Evolutionary conservation across 64 coral and sea anemone genomes (phyloP), one percentile per base, ranked within the genome.

Genomic region (Pachyseris speciosa): DNA sequence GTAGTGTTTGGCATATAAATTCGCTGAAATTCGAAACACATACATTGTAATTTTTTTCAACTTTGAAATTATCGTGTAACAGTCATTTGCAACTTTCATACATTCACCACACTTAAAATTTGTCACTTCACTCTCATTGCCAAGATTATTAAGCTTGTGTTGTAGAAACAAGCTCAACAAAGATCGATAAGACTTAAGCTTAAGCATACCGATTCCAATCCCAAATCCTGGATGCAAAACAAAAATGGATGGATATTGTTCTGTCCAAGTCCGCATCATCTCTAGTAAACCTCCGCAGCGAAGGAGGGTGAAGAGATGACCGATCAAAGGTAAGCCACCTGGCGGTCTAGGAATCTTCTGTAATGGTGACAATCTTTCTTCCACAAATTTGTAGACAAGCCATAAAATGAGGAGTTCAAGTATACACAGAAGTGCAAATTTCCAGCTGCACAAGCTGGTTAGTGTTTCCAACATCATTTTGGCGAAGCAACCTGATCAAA

Each of bases 311-410:
- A 91, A 83, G 19, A 91, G 13, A 66, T 91, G 89, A 15, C 89
- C 89, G 30, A 91, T 42, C 33, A 91, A 63, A 33, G 89, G 89
- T 12, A 83, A 52, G 30, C 22, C 41, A 4, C 89, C 79, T 41
- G 78, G 77, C 9, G 89, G 89, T 28, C 26, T 48, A 7, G 89
- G 89, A 45, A 91, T 91, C 79, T 60, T 91, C 11, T 37, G 45
- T 26, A 91, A 52, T 4, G 89, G 89, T 20, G 89, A 91, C 78
- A 81, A 24, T 27, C 47, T 71, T 25, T 91, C 89, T 72, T 91
- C 76, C 13, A 91, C 64, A 28, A 72, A 15, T 45, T 91, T 83
- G 44, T 83, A 91, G 9, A 45, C 31, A 7, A 91, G 33, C 89
- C 89, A 91, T 0, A 63, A 5, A 4, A 79, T 44, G 9, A 64